Evolutionary conservation across 2,113 vertebrate species (phyloP), one percentile per base, ranked within the genome.

Genomic region (Ctenodactylus gundi): DNA sequence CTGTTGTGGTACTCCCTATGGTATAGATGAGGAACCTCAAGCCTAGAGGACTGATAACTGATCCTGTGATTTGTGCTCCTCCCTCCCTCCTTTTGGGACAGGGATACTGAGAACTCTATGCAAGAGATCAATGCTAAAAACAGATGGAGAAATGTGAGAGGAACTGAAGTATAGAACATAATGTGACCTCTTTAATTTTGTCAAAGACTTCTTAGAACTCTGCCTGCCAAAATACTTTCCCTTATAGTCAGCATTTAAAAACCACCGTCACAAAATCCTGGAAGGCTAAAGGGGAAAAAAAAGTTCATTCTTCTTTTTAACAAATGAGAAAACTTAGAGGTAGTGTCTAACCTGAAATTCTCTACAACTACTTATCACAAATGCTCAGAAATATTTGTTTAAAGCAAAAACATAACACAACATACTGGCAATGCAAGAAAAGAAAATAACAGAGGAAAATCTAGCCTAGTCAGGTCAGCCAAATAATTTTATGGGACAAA

Each of bases 161-260:
- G 46, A 86, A 78, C 39, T 44, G 39, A 93, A 58, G 25, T 51
- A 70, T 10, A 85, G 64, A 83, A 77, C 49, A 90, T 75, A 85
- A 88, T 75, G 83, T 41, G 29, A 91, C 64, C 76, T 67, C 11
- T 39, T 81, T 77, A 58, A 73, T 55, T 96, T 94, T 81, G 72
- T 34, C 51, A 82, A 90, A 65, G 64, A 31, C 14, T 76, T 41
- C n/a, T 29, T 88, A 77, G 25, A 84, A 92, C 15, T 85, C 92
- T n/a, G n/a, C 27, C 96, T 94, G 53, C 55, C 90, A 94, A 92
- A 88, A 39, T 86, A 77, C 62, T 93, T 84, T 49, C 70, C 57
- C 39, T 86, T 15, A 44, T 14, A 77, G 39, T 81, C 65, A 82
- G 73, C 15, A 57, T 90, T 94, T 94, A 90, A 85, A 90, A 93